phyloP scores from a whole-genome alignment of 2,888 invertebrate species.

The Lasioglossum morio region DNA sequence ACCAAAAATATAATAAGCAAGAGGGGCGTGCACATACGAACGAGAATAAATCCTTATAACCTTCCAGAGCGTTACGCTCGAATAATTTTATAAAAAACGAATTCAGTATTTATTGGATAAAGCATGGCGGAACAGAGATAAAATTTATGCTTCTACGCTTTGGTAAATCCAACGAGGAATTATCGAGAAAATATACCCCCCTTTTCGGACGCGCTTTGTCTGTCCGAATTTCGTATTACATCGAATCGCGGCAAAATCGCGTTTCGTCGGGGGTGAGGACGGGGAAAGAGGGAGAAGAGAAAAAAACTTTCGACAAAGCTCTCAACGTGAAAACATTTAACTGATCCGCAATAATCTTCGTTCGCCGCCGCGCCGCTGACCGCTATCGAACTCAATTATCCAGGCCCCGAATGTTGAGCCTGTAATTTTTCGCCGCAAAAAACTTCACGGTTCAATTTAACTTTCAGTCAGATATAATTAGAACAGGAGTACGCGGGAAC shows the following conservation, averaged over 20 bases:
- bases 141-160: slow-evolving; percentile 53
- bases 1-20: neutral
- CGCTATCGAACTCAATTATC: slow-evolving; percentile 34
- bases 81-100: slow-evolving; percentile 45
- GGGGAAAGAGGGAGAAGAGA: too few relatives aligned
- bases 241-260: slow-evolving; percentile 31
- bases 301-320: slow-evolving; percentile 39
- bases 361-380: slow-evolving; percentile 2
- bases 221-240: slow-evolving; percentile 45
- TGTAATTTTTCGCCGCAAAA: slow-evolving; percentile 28
- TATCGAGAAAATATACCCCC: slow-evolving; percentile 50
- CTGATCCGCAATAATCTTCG: slow-evolving; percentile 42
- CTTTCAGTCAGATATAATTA: slow-evolving; percentile 47
- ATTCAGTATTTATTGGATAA: slow-evolving; percentile 47
- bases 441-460: slow-evolving; percentile 45
- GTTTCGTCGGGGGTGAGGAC: neutral
- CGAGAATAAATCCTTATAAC: slow-evolving; percentile 48
- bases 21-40: neutral
- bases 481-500: slow-evolving; percentile 16
- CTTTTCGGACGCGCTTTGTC: slow-evolving; percentile 32
- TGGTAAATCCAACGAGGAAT: slow-evolving; percentile 46
- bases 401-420: neutral
- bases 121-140: slow-evolving; percentile 25
- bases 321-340: slow-evolving; percentile 40
- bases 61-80: slow-evolving; percentile 33